phyloP scores from a whole-genome alignment of 2,888 invertebrate genomes.

The Parochlus steinenii region DNA sequence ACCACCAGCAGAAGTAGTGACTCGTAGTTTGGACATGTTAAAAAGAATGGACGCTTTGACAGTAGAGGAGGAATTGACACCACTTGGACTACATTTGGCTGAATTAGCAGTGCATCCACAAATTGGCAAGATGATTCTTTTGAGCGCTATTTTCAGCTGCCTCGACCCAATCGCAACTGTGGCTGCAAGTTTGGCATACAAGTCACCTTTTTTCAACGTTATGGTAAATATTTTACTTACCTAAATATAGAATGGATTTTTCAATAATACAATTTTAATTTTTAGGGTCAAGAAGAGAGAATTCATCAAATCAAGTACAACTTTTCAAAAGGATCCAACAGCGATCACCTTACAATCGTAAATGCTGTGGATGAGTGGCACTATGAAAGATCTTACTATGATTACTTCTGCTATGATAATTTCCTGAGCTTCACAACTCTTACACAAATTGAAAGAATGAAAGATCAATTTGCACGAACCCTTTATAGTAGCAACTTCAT shows the following conservation, averaged over 20 bases:
- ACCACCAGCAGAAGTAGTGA: slow-evolving; percentile 49
- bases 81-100: slow-evolving; percentile 79
- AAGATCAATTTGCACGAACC: slow-evolving; percentile 57
- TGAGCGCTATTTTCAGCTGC: slow-evolving; percentile 75
- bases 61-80: slow-evolving; percentile 58
- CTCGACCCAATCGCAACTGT: slow-evolving; percentile 78
- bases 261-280: too few relatives aligned
- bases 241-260: too few relatives aligned
- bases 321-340: slow-evolving; percentile 43
- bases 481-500: slow-evolving; percentile 63
- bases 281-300: slow-evolving; percentile 43
- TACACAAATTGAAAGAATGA: slow-evolving; percentile 58
- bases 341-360: slow-evolving; percentile 63
- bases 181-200: slow-evolving; percentile 73
- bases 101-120: slow-evolving; percentile 77
- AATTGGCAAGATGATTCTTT: slow-evolving; percentile 76
- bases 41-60: slow-evolving; percentile 58
- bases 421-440: slow-evolving; percentile 52
- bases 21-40: slow-evolving; percentile 40
- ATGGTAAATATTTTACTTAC: too few relatives aligned
- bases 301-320: slow-evolving; percentile 35
- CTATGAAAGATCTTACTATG: slow-evolving; percentile 20
- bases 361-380: slow-evolving; percentile 50
- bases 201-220: slow-evolving; percentile 66
- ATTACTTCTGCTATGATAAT: slow-evolving; percentile 57